phyloP scores from a whole-genome alignment of 2,113 vertebrate species.

The Pterophyllum scalare region DNA sequence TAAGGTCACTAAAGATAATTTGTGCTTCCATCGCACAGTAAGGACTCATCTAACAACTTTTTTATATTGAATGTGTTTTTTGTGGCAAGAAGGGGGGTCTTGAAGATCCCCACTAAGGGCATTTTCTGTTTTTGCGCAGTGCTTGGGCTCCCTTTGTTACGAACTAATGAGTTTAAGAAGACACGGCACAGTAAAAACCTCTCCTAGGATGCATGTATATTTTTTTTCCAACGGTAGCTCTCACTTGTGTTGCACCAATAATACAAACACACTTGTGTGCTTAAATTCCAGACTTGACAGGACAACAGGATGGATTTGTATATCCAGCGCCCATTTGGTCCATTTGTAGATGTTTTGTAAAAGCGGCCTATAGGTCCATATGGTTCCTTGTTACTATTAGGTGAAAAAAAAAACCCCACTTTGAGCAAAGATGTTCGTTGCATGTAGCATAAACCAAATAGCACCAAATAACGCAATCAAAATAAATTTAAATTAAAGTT shows the following conservation, averaged over 20 bases:
- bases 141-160: neutral
- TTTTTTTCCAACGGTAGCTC: neutral
- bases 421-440: conserved; percentile 15
- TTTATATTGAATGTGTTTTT: neutral
- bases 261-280: neutral
- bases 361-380: conserved; percentile 26
- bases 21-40: neutral
- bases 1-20: neutral
- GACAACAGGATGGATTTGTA: conserved; percentile 11
- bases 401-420: neutral
- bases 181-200: neutral
- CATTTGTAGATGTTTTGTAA: conserved; percentile 51
- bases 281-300: neutral
- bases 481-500: neutral
- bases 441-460: neutral
- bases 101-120: neutral
- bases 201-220: neutral
- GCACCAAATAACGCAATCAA: neutral
- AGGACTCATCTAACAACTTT: neutral
- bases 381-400: conserved; percentile 35
- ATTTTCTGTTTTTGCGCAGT: conserved; percentile 6
- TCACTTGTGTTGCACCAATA: neutral
- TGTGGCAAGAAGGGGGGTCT: neutral
- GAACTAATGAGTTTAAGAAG: neutral
- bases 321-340: conserved; percentile 57